Conservation (phyloP, 2,888 invertebrate genomes). For the Microplitis deprimator region DNA sequence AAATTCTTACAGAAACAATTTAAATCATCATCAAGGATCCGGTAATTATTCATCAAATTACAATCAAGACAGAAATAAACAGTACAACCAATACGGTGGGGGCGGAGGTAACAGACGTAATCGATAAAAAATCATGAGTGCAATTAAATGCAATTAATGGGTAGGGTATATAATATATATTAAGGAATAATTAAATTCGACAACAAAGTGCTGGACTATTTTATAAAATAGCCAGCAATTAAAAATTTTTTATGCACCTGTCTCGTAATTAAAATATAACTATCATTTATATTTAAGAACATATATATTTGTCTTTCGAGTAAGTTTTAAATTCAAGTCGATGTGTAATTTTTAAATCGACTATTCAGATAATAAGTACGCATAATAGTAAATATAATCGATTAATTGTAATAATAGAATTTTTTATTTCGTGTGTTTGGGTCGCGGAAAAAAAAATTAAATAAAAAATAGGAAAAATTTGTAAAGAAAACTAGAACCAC, state of each 20-base stretch:
- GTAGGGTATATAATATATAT: neutral
- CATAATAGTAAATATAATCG: neutral
- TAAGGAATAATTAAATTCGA: constrained; percentile 8
- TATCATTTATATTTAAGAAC: neutral
- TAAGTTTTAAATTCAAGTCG: neutral
- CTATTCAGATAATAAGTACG: neutral
- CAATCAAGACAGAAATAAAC: constrained; percentile 38
- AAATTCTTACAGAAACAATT: constrained; percentile 53
- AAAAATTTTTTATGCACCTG: neutral
- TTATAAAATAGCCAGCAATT: neutral
- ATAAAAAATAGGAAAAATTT: too few species aligned
- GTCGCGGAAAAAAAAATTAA: neutral
- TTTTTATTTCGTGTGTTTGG: neutral
- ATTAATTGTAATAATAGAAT: neutral
- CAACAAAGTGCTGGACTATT: neutral
- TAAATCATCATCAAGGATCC: constrained; percentile 8
- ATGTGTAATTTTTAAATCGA: neutral
- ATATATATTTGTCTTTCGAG: constrained; percentile 2
- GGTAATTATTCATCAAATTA: constrained; percentile 3
- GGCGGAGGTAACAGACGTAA: constrained; percentile 51
- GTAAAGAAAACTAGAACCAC: too few species aligned
- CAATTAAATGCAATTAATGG: neutral
- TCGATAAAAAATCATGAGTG: constrained; percentile 38
- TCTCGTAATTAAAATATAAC: neutral
- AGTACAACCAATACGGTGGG: constrained; percentile 49